Evolutionary conservation across 2,888 invertebrate species (phyloP).

Genomic region (Cosmia pyralina): DNA sequence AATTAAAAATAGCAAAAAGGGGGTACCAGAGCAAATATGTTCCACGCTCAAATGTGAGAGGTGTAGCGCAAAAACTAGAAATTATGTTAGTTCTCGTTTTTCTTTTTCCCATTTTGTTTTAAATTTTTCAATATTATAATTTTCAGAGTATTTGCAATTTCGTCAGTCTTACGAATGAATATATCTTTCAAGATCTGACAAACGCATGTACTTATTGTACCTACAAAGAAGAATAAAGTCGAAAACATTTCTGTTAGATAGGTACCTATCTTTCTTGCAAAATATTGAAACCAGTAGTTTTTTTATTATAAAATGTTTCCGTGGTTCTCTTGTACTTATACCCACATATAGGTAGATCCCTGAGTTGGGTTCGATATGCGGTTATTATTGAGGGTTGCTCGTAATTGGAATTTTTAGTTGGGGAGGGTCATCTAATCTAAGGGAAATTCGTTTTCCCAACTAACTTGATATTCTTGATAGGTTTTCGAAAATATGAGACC

Average conservation of each 20-base stretch:
- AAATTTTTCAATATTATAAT: not conserved
- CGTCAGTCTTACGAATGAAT: no score
- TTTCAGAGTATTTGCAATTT: not conserved
- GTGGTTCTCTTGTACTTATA: not conserved
- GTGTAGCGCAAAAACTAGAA: not conserved
- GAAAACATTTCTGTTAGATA: no score
- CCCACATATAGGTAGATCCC: not conserved
- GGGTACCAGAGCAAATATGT: slow-evolving; percentile 28
- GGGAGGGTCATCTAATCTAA: slow-evolving; percentile 54
- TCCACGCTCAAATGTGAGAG: not conserved
- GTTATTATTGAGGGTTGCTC: slow-evolving; percentile 59
- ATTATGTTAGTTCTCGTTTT: not conserved
- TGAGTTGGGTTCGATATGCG: slow-evolving; percentile 49
- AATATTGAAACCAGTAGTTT: not conserved
- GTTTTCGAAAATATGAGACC: slow-evolving; percentile 34
- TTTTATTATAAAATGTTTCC: not conserved
- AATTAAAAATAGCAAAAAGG: no score
- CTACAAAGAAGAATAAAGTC: no score
- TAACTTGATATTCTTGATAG: slow-evolving; percentile 52
- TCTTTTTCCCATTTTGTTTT: not conserved
- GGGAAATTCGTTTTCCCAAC: slow-evolving; percentile 53
- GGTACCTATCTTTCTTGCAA: not conserved
- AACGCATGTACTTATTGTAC: not conserved
- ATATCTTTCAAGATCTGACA: not conserved
- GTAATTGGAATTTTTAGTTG: slow-evolving; percentile 65